Percentiles rank a stretch among this genome's conserved stretches.
Conservation (phyloP, 2,113 vertebrate genomes). For the Ranitomeya variabilis region DNA sequence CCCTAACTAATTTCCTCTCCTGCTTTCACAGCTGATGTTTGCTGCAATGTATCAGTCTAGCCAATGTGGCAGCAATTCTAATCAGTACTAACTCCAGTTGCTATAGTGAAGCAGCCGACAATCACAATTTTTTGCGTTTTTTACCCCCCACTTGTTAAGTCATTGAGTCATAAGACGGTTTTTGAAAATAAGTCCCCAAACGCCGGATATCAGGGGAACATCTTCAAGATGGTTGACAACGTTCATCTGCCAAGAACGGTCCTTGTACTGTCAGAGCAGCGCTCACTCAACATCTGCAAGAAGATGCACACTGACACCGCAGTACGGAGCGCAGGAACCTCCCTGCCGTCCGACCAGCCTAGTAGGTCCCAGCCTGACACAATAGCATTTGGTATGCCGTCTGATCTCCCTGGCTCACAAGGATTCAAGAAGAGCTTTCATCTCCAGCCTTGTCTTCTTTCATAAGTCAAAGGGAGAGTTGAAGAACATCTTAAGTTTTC, state of each 20-base stretch:
- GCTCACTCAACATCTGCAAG: neutral
- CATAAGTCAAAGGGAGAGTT: slow-evolving; percentile 9
- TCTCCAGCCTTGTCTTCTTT: neutral
- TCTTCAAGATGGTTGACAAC: neutral
- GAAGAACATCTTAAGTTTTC: neutral
- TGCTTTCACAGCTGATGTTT: neutral
- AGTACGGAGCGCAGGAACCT: neutral
- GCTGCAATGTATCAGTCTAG: neutral
- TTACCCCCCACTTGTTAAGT: neutral
- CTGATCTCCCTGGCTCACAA: slow-evolving; percentile 6
- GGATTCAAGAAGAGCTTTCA: slow-evolving; percentile 28
- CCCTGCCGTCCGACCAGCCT: neutral
- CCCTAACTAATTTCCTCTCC: neutral
- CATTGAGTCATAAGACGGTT: neutral
- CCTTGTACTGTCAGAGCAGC: neutral
- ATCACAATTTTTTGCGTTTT: neutral
- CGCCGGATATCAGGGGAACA: neutral
- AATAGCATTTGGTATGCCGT: slow-evolving; percentile 40
- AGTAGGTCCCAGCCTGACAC: neutral
- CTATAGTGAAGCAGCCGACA: neutral
- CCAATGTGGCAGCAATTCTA: neutral
- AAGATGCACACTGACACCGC: neutral
- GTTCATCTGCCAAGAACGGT: neutral
- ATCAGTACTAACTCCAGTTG: neutral
- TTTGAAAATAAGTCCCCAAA: neutral